phyloP scores from a whole-genome alignment of 2,797 vertebrate species.

The Zalophus californianus region DNA sequence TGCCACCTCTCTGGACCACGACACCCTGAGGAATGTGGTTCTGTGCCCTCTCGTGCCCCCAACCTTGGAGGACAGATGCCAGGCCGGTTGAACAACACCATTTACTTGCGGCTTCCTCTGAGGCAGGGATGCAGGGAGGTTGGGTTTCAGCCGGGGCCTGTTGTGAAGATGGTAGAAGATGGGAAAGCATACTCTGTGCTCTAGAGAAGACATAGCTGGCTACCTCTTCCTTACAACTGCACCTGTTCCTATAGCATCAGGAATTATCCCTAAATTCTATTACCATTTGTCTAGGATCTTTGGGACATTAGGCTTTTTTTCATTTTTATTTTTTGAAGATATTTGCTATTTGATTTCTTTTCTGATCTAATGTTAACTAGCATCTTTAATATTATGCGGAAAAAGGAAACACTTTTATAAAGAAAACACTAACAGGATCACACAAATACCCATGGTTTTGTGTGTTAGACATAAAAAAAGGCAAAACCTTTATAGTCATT shows the following conservation, averaged over 20 bases:
- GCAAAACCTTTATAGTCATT: neutral
- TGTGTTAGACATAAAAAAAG: neutral
- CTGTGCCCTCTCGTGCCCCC: neutral
- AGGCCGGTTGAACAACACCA: neutral
- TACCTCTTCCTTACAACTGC: neutral
- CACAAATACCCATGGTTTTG: neutral
- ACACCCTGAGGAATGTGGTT: neutral
- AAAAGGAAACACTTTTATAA: neutral
- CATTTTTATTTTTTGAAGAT: neutral
- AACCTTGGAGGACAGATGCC: neutral
- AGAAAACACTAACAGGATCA: neutral
- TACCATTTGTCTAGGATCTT: neutral
- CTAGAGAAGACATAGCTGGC: neutral
- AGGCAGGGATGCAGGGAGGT: neutral
- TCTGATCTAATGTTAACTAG: neutral
- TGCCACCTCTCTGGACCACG: neutral
- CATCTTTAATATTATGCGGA: neutral
- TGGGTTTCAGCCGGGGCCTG: neutral
- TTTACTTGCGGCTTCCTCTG: neutral
- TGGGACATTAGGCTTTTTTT: neutral
- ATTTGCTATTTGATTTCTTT: slow-evolving; percentile 21
- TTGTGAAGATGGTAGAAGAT: neutral
- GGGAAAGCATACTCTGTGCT: neutral
- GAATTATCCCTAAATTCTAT: neutral
- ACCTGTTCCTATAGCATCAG: neutral